Base-by-base conservation (phyloP, 2,797 vertebrate species). In the Coreius guichenoti region DNA sequence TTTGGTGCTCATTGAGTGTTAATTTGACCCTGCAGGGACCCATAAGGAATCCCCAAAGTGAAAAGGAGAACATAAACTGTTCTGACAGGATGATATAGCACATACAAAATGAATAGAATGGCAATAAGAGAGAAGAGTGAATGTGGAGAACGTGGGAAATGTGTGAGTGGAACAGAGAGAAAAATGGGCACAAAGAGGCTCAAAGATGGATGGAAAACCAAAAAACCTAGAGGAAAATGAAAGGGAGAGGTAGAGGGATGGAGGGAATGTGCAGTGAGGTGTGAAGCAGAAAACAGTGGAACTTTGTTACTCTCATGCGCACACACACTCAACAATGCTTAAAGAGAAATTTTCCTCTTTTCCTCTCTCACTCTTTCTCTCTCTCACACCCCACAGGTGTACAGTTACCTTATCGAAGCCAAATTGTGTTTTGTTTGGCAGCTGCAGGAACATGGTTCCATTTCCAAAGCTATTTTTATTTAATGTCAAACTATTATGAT, bases 271-370 rank as follows among this genome's bases (percentile, higher is more conserved):
- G 76, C 81, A 84, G 65, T 73, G 81, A 82, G 78, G 72, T 88
- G 82, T 81, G 73, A 80, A 81, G 54, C 23, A 81, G 72, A 82
- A 81, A 86, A 88, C 87, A 88, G 84, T 81, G 82, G 82, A 69
- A 65, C 88, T 83, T 79, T 89, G 86, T 89, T 81, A 82, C 80
- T 43, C 47, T 39, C 45, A 23, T 5, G 45, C 81, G 26, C 81
- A 79, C 85, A 85, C 78, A 61, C 23, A 68, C 82, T 65, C 75
- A 83, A 39, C 33, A 67, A 74, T 39, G 75, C 83, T 51, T n/a
- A 69, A 67, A 83, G 49, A 84, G n/a, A 68, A 58, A n/a, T 43
- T 69, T 77, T 69, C 74, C 74, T 56, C 61, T 56, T 43, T 63
- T 19, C 4, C 12, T 23, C n/a, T 49, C 11, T 47, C 39, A 17